Evolutionary conservation across 2,797 vertebrate species (phyloP).

Genomic region (Ptychobarbus kaznakovi): DNA sequence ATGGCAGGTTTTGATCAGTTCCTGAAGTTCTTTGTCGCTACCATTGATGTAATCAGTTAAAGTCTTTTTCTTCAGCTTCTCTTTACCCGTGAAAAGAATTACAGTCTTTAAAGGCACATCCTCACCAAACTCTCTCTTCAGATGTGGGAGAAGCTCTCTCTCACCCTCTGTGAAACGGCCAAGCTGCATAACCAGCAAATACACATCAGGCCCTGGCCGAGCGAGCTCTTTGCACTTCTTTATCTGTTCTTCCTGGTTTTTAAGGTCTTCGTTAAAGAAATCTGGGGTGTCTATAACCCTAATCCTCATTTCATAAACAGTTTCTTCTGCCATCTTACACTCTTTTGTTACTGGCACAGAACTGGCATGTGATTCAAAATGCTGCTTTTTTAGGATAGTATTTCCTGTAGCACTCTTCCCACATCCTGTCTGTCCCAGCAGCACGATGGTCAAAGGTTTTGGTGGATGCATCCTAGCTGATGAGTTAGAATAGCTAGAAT

Average conservation of each 20-base stretch:
- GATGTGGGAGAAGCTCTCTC: constrained; percentile 18
- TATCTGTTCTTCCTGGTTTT: constrained; percentile 16
- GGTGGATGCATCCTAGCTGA: too few relatives aligned
- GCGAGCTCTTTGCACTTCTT: constrained; percentile 28
- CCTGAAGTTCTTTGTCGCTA: constrained; percentile 16
- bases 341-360: constrained; percentile 17
- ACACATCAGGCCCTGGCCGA: constrained; percentile 18
- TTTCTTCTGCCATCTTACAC: constrained; percentile 9
- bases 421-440: constrained; percentile 39
- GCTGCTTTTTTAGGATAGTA: constrained; percentile 3
- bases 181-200: constrained; percentile 49
- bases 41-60: constrained; percentile 23
- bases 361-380: constrained; percentile 26
- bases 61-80: constrained; percentile 25
- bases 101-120: constrained; percentile 26
- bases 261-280: constrained; percentile 44
- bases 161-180: constrained; percentile 48
- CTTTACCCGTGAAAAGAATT: constrained; percentile 43
- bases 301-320: neutral
- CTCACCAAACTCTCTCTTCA: constrained; percentile 34
- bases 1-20: neutral
- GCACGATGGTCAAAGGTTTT: neutral
- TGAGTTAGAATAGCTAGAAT: neutral
- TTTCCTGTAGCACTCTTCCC: constrained; percentile 43
- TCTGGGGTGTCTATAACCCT: constrained; percentile 48